These are phyloP conservation scores for Caenorhabditis afra DNA, from an alignment of 2,888 invertebrate species.

Conservation along the genomic window DNA sequence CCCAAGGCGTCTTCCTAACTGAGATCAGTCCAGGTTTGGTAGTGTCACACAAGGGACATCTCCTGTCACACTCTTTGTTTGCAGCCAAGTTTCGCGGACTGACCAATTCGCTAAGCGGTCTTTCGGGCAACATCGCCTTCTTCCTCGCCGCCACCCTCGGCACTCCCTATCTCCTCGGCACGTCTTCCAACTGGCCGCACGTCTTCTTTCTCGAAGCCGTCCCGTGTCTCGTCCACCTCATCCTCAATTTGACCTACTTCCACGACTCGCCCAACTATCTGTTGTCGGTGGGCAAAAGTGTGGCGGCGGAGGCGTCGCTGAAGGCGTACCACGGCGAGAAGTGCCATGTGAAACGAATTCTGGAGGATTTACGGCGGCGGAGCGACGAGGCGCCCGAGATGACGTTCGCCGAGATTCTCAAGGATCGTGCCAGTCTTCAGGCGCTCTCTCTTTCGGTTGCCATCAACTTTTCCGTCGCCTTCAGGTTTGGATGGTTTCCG, in stretches of 20 bases:
- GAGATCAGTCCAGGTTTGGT: conserved; percentile 77
- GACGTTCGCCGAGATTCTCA: conserved; percentile 31
- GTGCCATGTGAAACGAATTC: conserved; percentile 28
- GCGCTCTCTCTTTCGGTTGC: conserved; percentile 61
- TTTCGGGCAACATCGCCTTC: conserved; percentile 73
- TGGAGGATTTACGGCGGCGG: conserved; percentile 43
- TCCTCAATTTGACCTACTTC: conserved; percentile 41
- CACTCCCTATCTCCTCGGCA: conserved; percentile 71
- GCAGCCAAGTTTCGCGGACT: conserved; percentile 67
- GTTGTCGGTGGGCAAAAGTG: conserved; percentile 56
- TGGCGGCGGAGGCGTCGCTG: conserved; percentile 64
- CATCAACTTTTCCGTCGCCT: conserved; percentile 72
- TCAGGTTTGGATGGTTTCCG: too few relatives aligned
- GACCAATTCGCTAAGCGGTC: conserved; percentile 73
- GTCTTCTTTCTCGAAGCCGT: conserved; percentile 66
- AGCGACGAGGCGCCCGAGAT: conserved; percentile 6
- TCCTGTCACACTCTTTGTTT: too few relatives aligned
- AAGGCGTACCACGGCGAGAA: conserved; percentile 41
- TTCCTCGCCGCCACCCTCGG: conserved; percentile 69
- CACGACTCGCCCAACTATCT: conserved; percentile 69
- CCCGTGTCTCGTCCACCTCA: conserved; percentile 60
- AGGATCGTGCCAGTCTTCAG: conserved; percentile 12
- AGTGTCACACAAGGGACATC: too few relatives aligned
- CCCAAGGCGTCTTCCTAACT: conserved; percentile 72
- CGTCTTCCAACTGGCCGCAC: conserved; percentile 66